phyloP scores from a whole-genome alignment of 2,113 vertebrate genomes.

The Periophthalmus modestus region DNA sequence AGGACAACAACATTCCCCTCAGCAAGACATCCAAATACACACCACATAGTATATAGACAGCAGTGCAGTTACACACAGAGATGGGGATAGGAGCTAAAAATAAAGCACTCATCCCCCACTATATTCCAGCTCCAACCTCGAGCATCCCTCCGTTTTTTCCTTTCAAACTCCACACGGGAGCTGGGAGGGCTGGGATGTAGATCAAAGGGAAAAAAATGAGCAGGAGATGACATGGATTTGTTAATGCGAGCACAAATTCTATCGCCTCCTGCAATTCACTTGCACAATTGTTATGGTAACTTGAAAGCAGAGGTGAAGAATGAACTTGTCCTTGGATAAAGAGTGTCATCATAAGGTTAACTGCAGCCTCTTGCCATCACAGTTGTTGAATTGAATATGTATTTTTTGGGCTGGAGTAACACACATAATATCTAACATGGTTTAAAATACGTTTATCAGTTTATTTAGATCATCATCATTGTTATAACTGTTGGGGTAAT shows the following conservation, averaged over 20 bases:
- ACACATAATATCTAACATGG: neutral
- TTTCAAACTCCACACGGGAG: conserved; percentile 44
- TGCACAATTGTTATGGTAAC: neutral
- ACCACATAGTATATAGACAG: conserved; percentile 34
- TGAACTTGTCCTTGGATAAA: neutral
- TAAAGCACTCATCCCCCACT: conserved; percentile 52
- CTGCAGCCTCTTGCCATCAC: neutral
- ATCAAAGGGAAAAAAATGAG: conserved; percentile 61
- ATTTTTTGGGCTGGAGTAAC: neutral
- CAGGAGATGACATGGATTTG: conserved; percentile 37
- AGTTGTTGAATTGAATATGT: neutral
- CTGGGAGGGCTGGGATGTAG: conserved; percentile 55
- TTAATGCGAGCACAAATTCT: neutral
- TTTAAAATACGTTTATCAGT: too few species aligned
- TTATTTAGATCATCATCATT: too few species aligned
- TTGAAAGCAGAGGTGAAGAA: neutral
- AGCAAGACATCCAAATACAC: conserved; percentile 67
- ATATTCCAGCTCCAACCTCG: conserved; percentile 22
- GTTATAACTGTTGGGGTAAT: too few species aligned
- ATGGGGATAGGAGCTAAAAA: conserved; percentile 73
- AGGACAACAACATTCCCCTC: conserved; percentile 74
- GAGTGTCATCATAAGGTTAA: neutral
- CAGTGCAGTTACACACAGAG: conserved; percentile 65
- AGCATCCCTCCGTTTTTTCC: conserved; percentile 34
- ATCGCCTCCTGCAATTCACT: neutral